Conservation (phyloP, 2,113 vertebrate species). For the Brachyistius frenatus region DNA sequence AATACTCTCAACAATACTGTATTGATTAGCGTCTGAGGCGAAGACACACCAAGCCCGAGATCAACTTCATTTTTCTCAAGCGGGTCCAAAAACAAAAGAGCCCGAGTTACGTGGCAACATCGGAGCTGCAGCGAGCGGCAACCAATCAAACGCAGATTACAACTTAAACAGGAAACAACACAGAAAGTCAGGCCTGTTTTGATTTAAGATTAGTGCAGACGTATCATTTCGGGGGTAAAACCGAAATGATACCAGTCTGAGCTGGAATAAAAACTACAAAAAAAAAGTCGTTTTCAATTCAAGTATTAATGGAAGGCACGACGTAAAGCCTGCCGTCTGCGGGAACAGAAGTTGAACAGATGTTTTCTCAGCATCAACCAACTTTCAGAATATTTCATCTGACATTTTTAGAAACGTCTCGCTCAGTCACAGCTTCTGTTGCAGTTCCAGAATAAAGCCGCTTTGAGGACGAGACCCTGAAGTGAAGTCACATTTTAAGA, state of each 20-base stretch:
- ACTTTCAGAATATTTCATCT: too few relatives aligned
- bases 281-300: slow-evolving; percentile 13
- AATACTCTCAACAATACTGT: not conserved
- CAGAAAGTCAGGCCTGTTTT: not conserved
- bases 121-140: not conserved
- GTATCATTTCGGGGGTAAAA: not conserved
- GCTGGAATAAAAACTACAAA: not conserved
- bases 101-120: slow-evolving; percentile 8
- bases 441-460: too few relatives aligned
- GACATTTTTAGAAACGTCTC: not conserved
- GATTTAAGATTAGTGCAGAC: not conserved
- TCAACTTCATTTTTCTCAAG: not conserved
- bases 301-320: not conserved
- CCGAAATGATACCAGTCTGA: not conserved
- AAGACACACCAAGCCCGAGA: not conserved
- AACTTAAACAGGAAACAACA: slow-evolving; percentile 33
- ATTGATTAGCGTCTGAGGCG: slow-evolving; percentile 8
- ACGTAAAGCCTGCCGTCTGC: not conserved
- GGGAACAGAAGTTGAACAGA: too few relatives aligned
- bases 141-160: slow-evolving; percentile 25
- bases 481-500: not conserved
- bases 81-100: slow-evolving; percentile 1
- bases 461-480: too few relatives aligned
- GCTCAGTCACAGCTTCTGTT: not conserved
- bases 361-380: too few relatives aligned